Evolutionary conservation across 2,113 vertebrate species (phyloP), one percentile per base, ranked within the genome.

Genomic region (Salvelinus fontinalis): DNA sequence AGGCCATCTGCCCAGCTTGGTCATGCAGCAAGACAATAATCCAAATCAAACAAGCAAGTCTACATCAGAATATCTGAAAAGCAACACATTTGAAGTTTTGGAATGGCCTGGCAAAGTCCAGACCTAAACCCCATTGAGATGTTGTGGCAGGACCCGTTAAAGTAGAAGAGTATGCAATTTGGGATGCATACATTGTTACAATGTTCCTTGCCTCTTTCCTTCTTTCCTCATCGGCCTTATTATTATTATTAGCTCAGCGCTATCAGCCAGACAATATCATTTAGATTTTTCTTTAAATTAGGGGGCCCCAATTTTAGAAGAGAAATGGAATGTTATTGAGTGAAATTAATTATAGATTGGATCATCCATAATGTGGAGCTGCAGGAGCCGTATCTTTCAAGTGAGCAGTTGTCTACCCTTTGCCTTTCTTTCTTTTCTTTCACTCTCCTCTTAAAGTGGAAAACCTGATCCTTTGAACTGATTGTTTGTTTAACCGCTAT

Each of bases 381-480:
- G 81, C 80, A 81, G 80, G 78, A 89, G 90, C 90, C 13, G 69
- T 87, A 90, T 87, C 79, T 88, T 89, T 87, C 81, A 44, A 44
- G 39, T 44, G 39, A 92, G 90, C 88, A 91, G 85, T 93, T 93
- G 89, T 93, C 94, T 93, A 94, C 92, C 89, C 87, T 90, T 82
- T 79, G 79, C 85, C 87, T 85, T 73, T 26, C 59, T 26, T 48
- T 59, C 20, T 64, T 67, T n/a, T 39, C 1, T 26, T 26, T 26
- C 51, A 24, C 75, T 6, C 84, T 86, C 82, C 82, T 86, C 79
- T 84, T 88, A 85, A 85, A 91, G 90, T 79, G 85, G 89, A 92
- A 88, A 92, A 94, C 89, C 92, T 92, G 92, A 92, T 91, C 90
- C 91, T 93, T 93, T 93, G 92, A 93, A 94, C 90, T 89, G 85